These are phyloP conservation scores for Merops nubicus DNA, from an alignment of 2,113 vertebrate species.

Conservation along the genomic window DNA sequence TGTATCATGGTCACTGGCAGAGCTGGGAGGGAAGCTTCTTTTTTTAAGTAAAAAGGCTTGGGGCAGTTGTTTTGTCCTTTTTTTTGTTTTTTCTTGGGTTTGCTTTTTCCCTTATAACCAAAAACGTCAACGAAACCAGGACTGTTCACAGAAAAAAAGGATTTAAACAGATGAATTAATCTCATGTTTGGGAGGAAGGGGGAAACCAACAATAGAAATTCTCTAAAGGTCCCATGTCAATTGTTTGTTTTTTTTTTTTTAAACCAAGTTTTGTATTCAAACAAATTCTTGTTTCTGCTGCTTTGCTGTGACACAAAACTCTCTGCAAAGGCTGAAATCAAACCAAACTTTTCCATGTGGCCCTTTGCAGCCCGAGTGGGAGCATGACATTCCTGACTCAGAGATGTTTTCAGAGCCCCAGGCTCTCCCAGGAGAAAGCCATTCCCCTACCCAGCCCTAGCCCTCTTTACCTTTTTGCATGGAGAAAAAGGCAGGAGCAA, in stretches of 20 bases:
- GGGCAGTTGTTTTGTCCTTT: neutral
- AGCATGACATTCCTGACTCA: neutral
- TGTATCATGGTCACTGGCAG: neutral
- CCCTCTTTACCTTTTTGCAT: neutral
- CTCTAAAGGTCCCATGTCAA: neutral
- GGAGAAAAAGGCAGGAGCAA: neutral
- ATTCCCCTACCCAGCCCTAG: neutral
- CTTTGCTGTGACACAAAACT: neutral
- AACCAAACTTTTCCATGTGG: neutral
- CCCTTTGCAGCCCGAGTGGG: neutral
- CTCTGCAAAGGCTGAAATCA: neutral
- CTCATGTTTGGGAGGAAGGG: neutral
- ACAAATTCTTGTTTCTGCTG: neutral
- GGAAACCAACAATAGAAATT: conserved; percentile 30
- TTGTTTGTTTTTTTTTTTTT: neutral
- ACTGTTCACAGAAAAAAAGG: conserved; percentile 34
- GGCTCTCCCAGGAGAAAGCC: neutral
- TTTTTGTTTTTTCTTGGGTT: neutral
- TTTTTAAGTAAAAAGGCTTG: neutral
- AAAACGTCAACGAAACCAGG: conserved; percentile 1
- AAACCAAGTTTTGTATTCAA: neutral
- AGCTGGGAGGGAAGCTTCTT: neutral
- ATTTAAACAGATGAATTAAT: neutral
- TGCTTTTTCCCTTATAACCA: neutral
- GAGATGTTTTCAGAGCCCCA: neutral